Evolutionary conservation across 1,140 invertebrate species (phyloP).

Genomic region (Nixonia krombeini): DNA sequence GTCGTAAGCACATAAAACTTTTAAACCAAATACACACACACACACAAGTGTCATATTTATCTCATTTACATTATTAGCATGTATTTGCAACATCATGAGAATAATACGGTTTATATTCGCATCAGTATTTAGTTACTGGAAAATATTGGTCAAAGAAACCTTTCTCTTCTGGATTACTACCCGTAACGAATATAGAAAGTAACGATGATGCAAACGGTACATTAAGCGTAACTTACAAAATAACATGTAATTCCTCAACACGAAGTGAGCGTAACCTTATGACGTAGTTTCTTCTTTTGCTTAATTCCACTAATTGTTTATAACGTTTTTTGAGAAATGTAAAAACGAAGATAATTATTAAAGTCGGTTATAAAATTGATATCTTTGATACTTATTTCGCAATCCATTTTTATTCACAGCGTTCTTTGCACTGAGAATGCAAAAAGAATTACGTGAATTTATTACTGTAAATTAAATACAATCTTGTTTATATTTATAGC

Average conservation of each 20-base stretch:
- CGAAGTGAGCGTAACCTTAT: not conserved
- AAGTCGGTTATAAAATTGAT: not conserved
- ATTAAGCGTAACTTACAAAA: not conserved
- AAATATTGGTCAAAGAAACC: not conserved
- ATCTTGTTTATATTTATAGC: no score
- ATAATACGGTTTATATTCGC: no score
- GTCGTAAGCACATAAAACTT: no score
- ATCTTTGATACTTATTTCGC: not conserved
- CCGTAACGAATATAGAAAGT: constrained; percentile 10
- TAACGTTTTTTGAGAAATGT: no score
- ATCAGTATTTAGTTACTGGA: not conserved
- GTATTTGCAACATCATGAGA: no score
- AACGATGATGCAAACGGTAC: constrained; percentile 6
- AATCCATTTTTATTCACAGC: not conserved
- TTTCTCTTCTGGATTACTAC: constrained; percentile 5
- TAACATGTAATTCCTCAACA: not conserved
- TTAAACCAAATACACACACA: no score
- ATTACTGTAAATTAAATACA: no score
- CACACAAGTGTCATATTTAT: no score
- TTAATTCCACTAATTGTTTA: no score
- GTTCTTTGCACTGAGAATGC: no score
- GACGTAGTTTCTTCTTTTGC: not conserved
- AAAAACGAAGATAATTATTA: not conserved
- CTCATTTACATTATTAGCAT: no score
- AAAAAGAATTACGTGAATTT: no score